phyloP scores from a whole-genome alignment of 2,113 vertebrate species.

The Elephas maximus region DNA sequence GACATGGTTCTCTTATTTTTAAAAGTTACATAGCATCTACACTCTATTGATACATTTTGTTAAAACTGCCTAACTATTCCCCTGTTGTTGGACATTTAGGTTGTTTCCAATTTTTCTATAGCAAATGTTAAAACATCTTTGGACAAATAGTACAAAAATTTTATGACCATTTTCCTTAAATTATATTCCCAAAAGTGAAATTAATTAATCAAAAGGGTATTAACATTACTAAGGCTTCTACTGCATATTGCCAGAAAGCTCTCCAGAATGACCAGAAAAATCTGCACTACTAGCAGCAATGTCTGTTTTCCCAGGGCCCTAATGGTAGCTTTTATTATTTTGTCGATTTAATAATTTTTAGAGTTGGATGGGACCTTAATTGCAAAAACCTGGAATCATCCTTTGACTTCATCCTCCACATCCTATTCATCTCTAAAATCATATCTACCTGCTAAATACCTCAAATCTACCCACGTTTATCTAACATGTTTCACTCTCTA shows the following conservation, averaged over 20 bases:
- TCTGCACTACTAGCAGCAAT: not conserved
- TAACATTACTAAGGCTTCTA: not conserved
- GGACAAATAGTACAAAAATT: not conserved
- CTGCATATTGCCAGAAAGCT: not conserved
- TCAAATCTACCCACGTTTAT: not conserved
- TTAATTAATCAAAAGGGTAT: not conserved
- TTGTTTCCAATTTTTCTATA: not conserved
- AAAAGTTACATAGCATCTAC: not conserved
- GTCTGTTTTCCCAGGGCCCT: not conserved
- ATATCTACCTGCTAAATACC: not conserved
- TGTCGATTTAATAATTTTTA: not conserved
- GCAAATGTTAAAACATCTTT: constrained; percentile 34
- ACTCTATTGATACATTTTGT: not conserved
- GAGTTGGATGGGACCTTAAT: not conserved
- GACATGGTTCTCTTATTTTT: not conserved
- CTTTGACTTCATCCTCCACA: not conserved
- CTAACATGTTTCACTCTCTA: not conserved
- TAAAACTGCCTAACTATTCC: constrained; percentile 5
- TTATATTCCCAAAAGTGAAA: not conserved
- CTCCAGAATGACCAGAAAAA: not conserved
- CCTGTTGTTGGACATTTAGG: not conserved
- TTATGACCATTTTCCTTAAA: not conserved
- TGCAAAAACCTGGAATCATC: constrained; percentile 4
- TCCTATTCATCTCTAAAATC: not conserved
- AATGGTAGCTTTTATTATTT: not conserved